phyloP scores from a whole-genome alignment of 2,888 invertebrate species.

The Caenorhabditis sp. region DNA sequence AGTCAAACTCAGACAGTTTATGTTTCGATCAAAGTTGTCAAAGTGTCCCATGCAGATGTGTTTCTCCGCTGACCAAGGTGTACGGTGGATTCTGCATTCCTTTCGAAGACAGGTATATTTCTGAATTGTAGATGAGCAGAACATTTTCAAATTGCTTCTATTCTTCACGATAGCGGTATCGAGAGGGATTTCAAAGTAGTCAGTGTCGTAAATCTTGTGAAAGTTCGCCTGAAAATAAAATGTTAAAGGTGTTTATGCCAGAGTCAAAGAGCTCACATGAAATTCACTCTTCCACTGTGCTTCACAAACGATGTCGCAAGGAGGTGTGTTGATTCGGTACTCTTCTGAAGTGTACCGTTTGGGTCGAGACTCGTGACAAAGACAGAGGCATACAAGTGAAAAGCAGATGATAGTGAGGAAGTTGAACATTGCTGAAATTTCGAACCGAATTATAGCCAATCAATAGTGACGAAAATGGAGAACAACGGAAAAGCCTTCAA shows the following conservation, averaged over 20 bases:
- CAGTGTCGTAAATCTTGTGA: slow-evolving; percentile 66
- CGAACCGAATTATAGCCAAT: neutral
- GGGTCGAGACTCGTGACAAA: slow-evolving; percentile 22
- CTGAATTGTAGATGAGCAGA: slow-evolving; percentile 68
- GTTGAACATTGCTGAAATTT: slow-evolving; percentile 25
- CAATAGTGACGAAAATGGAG: neutral
- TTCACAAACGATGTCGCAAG: slow-evolving; percentile 70
- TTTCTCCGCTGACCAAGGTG: slow-evolving; percentile 69
- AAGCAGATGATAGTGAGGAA: slow-evolving; percentile 25
- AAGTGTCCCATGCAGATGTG: slow-evolving; percentile 67
- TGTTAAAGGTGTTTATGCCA: neutral
- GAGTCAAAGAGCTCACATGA: slow-evolving; percentile 65
- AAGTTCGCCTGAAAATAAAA: slow-evolving; percentile 62
- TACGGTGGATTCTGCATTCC: slow-evolving; percentile 61
- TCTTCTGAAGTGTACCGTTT: slow-evolving; percentile 36
- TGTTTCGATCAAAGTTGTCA: slow-evolving; percentile 63
- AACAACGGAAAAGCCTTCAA: neutral
- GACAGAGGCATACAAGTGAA: slow-evolving; percentile 20
- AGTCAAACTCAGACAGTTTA: slow-evolving; percentile 68
- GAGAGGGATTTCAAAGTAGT: slow-evolving; percentile 68
- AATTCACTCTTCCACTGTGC: slow-evolving; percentile 74
- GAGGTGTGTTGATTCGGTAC: slow-evolving; percentile 41
- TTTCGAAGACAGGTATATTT: slow-evolving; percentile 62
- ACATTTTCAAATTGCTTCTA: slow-evolving; percentile 58
- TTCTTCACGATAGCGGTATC: slow-evolving; percentile 64